Evolutionary conservation across 2,888 invertebrate genomes (phyloP), one percentile per base, ranked within the genome.

Genomic region (Drosophila cracens): DNA sequence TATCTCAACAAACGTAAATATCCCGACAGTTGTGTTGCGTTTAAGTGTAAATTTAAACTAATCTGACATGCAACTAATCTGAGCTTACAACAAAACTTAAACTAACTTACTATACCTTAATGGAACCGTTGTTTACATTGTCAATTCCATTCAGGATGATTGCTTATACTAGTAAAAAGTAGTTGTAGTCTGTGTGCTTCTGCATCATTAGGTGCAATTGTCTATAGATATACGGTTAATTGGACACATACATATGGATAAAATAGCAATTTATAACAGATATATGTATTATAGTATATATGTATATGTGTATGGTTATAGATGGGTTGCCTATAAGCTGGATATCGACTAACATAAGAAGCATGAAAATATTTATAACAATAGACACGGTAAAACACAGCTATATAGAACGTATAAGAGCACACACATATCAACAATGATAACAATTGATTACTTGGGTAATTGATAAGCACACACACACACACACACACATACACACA

Each of bases 381-480:
- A 76, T 67, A 76, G 68, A 76, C 67, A 86, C 72, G 75, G 71
- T 76, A 60, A 69, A 74, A 74, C 64, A 82, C 58, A 81, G 74
- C 67, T 74, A 57, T 57, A 31, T 31, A 74, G 60, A 82, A 82
- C 70, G 53, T 54, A 70, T 70, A 80, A 71, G 67, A 65, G 83
- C 79, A 81, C 81, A 83, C 83, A 74, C 71, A 83, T 61, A 76
- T 60, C 48, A 68, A 71, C 67, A 81, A 74, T 57, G 70, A 80
- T 65, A 87, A 82, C 87, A 85, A 82, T 74, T 81, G 82, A 87
- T 86, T 87, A 80, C 74, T 81, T 81, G 74, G 69, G 52, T 81
- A 74, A 83, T 79, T 85, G 68, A 59, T 64, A 65, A 59, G 38
- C 33, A 53, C 49, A 70, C 66, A 63, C 61, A 16, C 63, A 62